Conservation (phyloP, 2,797 vertebrate species). For the Lacerta agilis region DNA sequence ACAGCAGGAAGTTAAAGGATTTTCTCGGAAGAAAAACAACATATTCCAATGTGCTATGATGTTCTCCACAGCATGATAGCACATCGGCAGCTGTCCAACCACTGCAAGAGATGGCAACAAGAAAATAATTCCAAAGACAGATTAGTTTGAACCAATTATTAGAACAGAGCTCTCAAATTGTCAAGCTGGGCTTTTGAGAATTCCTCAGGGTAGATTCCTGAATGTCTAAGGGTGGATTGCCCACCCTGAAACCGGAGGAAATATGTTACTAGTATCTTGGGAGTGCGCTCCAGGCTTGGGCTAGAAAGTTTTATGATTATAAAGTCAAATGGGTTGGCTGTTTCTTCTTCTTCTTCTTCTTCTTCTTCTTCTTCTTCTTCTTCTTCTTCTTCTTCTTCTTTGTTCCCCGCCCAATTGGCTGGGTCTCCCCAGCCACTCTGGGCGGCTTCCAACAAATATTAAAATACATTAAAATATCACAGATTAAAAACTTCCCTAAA, state of each 20-base stretch:
- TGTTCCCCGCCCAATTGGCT: too few relatives aligned
- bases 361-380: too few relatives aligned
- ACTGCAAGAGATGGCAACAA: constrained; percentile 22
- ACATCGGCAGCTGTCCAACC: constrained; percentile 13
- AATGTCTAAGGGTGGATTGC: neutral
- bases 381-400: too few relatives aligned
- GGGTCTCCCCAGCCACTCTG: too few relatives aligned
- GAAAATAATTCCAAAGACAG: constrained; percentile 13
- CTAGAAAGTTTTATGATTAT: neutral
- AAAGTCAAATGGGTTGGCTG: too few relatives aligned
- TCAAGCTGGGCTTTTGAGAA: neutral
- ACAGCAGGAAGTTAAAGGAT: constrained; percentile 25
- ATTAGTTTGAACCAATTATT: neutral
- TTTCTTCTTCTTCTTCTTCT: too few relatives aligned
- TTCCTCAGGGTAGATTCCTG: neutral
- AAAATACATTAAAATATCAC: too few relatives aligned
- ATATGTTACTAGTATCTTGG: neutral
- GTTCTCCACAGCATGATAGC: constrained; percentile 27
- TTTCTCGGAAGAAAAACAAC: constrained; percentile 12
- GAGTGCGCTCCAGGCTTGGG: neutral
- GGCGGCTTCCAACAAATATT: too few relatives aligned
- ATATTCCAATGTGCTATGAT: constrained; percentile 24
- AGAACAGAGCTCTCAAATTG: neutral
- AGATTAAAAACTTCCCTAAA: too few relatives aligned
- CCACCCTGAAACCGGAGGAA: neutral